Evolutionary conservation across 2,888 invertebrate species (phyloP).

Genomic region (Calephelis perditalis): DNA sequence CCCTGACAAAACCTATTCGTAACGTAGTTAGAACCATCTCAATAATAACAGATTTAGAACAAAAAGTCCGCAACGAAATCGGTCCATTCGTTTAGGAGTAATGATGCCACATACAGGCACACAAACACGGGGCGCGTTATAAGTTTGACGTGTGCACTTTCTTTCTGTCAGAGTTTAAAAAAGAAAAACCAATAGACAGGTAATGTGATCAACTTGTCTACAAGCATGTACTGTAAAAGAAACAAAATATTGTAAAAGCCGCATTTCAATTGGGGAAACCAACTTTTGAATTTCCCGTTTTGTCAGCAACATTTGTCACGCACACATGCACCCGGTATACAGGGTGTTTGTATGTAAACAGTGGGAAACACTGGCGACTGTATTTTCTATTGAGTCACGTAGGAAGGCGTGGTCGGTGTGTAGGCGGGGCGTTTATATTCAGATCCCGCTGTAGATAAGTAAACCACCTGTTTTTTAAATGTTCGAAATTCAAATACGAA

Average conservation of each 20-base stretch:
- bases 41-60: no score
- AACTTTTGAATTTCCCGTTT: neutral
- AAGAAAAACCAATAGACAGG: no score
- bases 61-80: no score
- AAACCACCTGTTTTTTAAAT: neutral
- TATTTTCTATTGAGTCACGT: slow-evolving; percentile 27
- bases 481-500: slow-evolving; percentile 11
- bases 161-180: no score
- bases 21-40: no score
- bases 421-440: slow-evolving; percentile 30
- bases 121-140: no score
- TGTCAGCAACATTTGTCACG: neutral
- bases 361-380: slow-evolving; percentile 34
- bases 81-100: no score
- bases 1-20: no score
- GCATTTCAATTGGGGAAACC: neutral
- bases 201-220: no score
- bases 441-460: neutral
- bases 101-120: no score
- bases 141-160: no score
- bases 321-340: slow-evolving; percentile 15
- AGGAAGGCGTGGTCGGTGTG: slow-evolving; percentile 33
- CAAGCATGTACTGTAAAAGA: neutral
- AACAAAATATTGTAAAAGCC: neutral
- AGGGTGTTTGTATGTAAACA: slow-evolving; percentile 35